Conservation (phyloP, 2,797 vertebrate species). For the Argyrosomus regius region DNA sequence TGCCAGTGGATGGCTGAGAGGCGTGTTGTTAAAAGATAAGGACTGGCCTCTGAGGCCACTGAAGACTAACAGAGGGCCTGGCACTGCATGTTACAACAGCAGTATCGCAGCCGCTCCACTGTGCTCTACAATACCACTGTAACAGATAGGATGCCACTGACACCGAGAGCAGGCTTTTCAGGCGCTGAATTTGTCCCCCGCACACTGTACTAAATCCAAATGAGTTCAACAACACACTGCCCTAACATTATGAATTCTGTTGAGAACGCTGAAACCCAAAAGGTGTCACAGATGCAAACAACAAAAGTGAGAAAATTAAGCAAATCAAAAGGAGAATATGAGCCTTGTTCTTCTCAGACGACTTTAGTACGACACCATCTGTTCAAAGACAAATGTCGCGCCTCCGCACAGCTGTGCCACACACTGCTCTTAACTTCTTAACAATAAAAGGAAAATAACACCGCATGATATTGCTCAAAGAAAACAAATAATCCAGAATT, state of each 20-base stretch:
- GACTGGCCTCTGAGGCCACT: slow-evolving; percentile 82
- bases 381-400: slow-evolving; percentile 60
- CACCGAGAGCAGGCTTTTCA: slow-evolving; percentile 56
- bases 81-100: slow-evolving; percentile 77
- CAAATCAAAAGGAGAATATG: slow-evolving; percentile 52
- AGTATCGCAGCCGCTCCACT: slow-evolving; percentile 74
- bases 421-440: slow-evolving; percentile 57
- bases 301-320: slow-evolving; percentile 51
- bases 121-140: slow-evolving; percentile 76
- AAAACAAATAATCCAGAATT: slow-evolving; percentile 62
- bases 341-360: slow-evolving; percentile 46
- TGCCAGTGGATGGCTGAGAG: slow-evolving; percentile 82
- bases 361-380: slow-evolving; percentile 63
- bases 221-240: slow-evolving; percentile 33
- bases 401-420: slow-evolving; percentile 61
- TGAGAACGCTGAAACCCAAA: slow-evolving; percentile 7
- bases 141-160: slow-evolving; percentile 76
- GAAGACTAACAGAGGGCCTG: slow-evolving; percentile 80
- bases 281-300: slow-evolving; percentile 37
- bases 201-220: slow-evolving; percentile 58
- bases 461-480: slow-evolving; percentile 31
- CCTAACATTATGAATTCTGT: slow-evolving; percentile 38
- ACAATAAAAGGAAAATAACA: slow-evolving; percentile 57
- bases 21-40: slow-evolving; percentile 87
- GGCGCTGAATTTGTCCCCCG: slow-evolving; percentile 44